Percentiles rank a stretch among this genome's conserved stretches.
These are phyloP conservation scores for Eupithecia abbreviata DNA, from an alignment of 2,888 invertebrate genomes.

Conservation along the genomic window DNA sequence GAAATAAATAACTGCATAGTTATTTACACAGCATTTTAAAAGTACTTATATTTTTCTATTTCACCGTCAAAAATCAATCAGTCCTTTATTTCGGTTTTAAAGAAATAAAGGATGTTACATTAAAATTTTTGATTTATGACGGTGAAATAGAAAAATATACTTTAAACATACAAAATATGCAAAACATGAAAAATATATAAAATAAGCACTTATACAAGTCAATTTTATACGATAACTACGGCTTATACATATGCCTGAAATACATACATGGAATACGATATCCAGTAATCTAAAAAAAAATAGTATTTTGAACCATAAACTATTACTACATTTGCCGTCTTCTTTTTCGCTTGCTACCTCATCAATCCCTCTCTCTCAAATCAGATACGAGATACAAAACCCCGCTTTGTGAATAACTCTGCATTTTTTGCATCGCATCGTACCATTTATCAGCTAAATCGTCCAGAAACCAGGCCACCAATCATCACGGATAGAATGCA, in stretches of 20 bases:
- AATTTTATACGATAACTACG: no score
- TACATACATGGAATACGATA: no score
- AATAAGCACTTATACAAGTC: no score
- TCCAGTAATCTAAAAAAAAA: no score
- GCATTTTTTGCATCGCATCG: constrained; percentile 9
- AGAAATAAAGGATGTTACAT: no score
- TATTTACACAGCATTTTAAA: not conserved
- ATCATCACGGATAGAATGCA: constrained; percentile 9
- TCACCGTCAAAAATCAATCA: not conserved
- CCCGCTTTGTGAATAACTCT: constrained; percentile 3
- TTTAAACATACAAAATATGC: no score
- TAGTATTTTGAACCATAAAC: no score
- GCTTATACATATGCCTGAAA: no score
- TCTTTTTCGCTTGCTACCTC: not conserved
- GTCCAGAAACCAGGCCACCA: constrained; percentile 12
- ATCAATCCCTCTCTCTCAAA: not conserved
- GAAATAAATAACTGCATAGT: not conserved
- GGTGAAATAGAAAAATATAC: no score
- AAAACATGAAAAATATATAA: no score
- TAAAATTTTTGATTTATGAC: no score
- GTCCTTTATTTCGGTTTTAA: no score
- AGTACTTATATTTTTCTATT: not conserved
- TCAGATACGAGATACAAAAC: constrained; percentile 8
- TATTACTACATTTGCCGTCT: not conserved
- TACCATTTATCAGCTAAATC: constrained; percentile 16